phyloP scores from a whole-genome alignment of 2,797 vertebrate species.

The Enteromius radiatus region DNA sequence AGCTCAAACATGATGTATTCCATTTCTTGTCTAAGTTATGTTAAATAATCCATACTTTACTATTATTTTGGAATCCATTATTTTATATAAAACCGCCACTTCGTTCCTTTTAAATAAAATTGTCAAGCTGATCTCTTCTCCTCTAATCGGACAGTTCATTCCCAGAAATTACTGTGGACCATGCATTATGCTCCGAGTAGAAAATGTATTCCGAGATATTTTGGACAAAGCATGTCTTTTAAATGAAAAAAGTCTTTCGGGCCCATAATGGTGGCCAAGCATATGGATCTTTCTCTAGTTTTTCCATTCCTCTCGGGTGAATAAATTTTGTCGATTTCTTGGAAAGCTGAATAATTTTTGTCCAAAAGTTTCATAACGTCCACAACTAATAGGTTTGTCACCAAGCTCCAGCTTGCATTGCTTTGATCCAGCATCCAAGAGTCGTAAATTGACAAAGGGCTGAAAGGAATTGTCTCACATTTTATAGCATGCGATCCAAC shows the following conservation, averaged over 20 bases:
- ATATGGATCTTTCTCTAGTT: constrained; percentile 28
- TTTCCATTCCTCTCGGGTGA: constrained; percentile 40
- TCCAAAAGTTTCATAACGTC: constrained; percentile 55
- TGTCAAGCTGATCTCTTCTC: not conserved
- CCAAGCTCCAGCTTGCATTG: constrained; percentile 56
- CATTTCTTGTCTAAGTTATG: not conserved
- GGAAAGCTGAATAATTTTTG: constrained; percentile 49
- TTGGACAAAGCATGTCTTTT: constrained; percentile 10
- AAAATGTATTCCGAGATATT: not conserved
- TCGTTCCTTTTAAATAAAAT: not conserved
- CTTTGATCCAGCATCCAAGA: constrained; percentile 63
- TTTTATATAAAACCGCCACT: not conserved
- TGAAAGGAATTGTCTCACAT: constrained; percentile 53
- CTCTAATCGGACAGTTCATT: not conserved
- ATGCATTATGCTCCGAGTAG: not conserved
- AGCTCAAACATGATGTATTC: not conserved
- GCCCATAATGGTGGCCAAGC: constrained; percentile 17
- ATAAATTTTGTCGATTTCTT: constrained; percentile 48
- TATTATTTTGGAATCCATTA: not conserved
- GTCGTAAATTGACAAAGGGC: constrained; percentile 26
- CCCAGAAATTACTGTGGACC: not conserved
- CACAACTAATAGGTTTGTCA: constrained; percentile 54
- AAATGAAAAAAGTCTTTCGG: not conserved
- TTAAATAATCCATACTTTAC: not conserved
- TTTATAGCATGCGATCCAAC: constrained; percentile 67